These are phyloP conservation scores for Drosophila vallismaia DNA, from an alignment of 2,888 invertebrate genomes.

Conservation along the genomic window DNA sequence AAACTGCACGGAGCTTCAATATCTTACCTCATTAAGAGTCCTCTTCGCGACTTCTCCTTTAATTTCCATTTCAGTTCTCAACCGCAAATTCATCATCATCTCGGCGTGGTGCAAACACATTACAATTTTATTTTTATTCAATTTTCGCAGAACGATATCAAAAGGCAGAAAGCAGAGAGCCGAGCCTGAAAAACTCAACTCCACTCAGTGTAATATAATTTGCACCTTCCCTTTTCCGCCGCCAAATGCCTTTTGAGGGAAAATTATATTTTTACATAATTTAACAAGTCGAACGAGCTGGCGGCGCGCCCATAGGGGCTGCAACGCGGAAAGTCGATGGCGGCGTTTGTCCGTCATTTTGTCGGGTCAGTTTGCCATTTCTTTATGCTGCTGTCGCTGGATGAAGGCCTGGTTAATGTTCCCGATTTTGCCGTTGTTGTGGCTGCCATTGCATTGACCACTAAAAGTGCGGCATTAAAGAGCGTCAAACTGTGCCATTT, in stretches of 20 bases:
- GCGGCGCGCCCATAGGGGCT: conserved; percentile 3
- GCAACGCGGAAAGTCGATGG: conserved; percentile 12
- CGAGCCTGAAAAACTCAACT: conserved; percentile 30
- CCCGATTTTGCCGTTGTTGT: conserved; percentile 28
- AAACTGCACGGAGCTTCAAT: background rate
- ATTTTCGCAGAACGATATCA: conserved; percentile 68
- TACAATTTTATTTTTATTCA: conserved; percentile 71
- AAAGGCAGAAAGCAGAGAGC: conserved; percentile 48
- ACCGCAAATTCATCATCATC: conserved; percentile 29
- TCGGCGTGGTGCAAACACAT: conserved; percentile 48
- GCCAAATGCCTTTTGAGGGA: conserved; percentile 41
- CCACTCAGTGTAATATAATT: conserved; percentile 58
- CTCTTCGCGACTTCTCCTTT: conserved; percentile 27
- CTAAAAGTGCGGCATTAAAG: conserved; percentile 73
- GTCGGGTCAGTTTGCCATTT: conserved; percentile 28
- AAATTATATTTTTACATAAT: conserved; percentile 76
- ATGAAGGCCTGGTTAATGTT: conserved; percentile 28
- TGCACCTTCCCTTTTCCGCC: conserved; percentile 28
- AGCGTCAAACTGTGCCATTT: conserved; percentile 62
- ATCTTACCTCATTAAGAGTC: conserved; percentile 29
- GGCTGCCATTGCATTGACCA: conserved; percentile 71
- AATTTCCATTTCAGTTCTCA: conserved; percentile 29
- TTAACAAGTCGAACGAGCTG: conserved; percentile 48
- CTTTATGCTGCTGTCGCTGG: conserved; percentile 43
- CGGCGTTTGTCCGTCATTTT: conserved; percentile 44